Evolutionary conservation across 1,140 invertebrate species (phyloP), one percentile per base, ranked within the genome.

Genomic region (Drosophila jambulina): DNA sequence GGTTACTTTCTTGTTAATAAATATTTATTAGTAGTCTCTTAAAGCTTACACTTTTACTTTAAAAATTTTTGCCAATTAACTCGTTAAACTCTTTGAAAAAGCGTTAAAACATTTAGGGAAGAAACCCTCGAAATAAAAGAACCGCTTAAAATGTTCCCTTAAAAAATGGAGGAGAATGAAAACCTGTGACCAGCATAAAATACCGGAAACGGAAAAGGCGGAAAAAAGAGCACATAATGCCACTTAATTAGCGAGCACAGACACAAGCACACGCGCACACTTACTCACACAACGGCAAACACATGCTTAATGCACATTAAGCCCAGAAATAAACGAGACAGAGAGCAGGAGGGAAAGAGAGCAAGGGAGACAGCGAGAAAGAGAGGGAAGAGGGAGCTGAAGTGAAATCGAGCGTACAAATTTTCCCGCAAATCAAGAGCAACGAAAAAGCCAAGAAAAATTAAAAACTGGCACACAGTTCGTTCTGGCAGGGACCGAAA

Each of bases 361-460:
- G 27, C 32, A 1, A 48, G n/a, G 13, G 6, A 21, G 53, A 19
- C 7, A 34, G 17, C 0, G 3, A 15, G 36, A 32, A 10, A 19
- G 13, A 21, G n/a, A 2, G 9, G 8, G 5, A 8, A 4, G 27
- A 17, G 19, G 9, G 4, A 19, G 48, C 25, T 27, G 25, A 67
- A 53, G 58, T 57, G 38, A 71, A 63, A 58, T 53, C 38, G 40
- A 40, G 75, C 56, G 51, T 63, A 63, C 58, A 46, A 78, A 78
- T 62, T 78, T 70, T 62, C 65, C 76, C 59, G 67, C 75, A 88
- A 87, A 88, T 88, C 84, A 87, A 88, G 71, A 78, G 76, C 75
- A 62, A 68, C 72, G 69, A 78, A 88, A 82, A 87, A 75, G 80
- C 62, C 78, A 70, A 70, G 84, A 80, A 88, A 84, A 83, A 88